A percentile compares a stretch with the other conserved stretches of the same genome.
Conservation (phyloP, 2,888 invertebrate species). For the Acleris cristana region DNA sequence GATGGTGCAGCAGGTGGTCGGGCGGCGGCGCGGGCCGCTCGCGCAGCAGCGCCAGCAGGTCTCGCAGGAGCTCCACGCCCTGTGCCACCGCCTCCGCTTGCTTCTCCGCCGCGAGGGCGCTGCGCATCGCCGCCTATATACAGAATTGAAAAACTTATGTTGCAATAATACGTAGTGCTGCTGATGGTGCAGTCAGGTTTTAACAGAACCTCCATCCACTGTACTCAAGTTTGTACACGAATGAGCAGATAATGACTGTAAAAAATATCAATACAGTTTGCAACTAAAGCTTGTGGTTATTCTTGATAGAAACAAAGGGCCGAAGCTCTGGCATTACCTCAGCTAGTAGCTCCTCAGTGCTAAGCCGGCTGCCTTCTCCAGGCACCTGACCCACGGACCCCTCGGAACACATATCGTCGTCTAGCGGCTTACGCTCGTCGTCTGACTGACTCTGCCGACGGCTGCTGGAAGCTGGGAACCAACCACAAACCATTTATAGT, state of each 20-base stretch:
- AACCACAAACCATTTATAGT: too few species aligned
- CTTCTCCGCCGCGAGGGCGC: conserved; percentile 75
- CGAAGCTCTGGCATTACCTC: conserved; percentile 46
- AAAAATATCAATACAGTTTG: too few species aligned
- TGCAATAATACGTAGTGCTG: too few species aligned
- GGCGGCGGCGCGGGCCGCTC: conserved; percentile 73
- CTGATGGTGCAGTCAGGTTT: too few species aligned
- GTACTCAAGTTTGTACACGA: too few species aligned
- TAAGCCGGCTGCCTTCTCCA: conserved; percentile 52
- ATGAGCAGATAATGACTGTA: too few species aligned
- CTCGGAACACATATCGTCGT: conserved; percentile 73
- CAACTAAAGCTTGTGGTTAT: too few species aligned
- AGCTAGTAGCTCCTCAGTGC: conserved; percentile 73
- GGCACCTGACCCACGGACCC: conserved; percentile 48
- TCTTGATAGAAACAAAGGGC: too few species aligned
- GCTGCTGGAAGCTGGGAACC: conserved; percentile 37
- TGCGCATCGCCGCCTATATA: conserved; percentile 67
- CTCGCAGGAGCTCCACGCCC: conserved; percentile 63
- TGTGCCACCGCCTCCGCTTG: conserved; percentile 71
- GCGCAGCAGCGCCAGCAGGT: conserved; percentile 76
- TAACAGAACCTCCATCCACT: too few species aligned
- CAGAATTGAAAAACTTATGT: neutral
- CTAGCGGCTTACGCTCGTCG: conserved; percentile 69
- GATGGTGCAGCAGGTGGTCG: conserved; percentile 46
- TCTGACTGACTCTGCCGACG: conserved; percentile 56